Conservation (phyloP, 2,797 vertebrate species). For the Hyperoplus immaculatus region DNA sequence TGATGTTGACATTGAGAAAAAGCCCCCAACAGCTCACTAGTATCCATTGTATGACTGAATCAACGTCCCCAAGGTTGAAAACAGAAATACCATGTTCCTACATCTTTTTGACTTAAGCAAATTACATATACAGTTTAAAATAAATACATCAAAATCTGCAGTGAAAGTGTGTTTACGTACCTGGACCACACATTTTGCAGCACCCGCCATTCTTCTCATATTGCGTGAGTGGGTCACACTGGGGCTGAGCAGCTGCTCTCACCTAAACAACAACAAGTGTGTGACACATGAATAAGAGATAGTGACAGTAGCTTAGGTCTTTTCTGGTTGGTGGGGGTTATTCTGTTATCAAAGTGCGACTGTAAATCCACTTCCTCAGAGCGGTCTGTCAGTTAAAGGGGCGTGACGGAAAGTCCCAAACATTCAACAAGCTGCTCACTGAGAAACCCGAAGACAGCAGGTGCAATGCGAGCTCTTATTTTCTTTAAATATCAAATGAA, state of each 20-base stretch:
- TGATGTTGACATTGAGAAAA: too few relatives aligned
- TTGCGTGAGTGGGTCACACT: slow-evolving; percentile 68
- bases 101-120: neutral
- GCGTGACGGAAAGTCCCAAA: slow-evolving; percentile 77
- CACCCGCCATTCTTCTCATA: slow-evolving; percentile 34
- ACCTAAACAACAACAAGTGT: slow-evolving; percentile 46
- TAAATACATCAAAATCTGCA: neutral
- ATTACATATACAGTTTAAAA: too few relatives aligned
- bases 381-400: neutral
- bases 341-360: neutral
- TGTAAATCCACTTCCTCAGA: slow-evolving; percentile 45
- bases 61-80: neutral
- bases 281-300: fast-evolving
- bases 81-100: neutral
- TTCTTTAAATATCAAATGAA: fast-evolving
- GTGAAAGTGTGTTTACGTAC: slow-evolving; percentile 42
- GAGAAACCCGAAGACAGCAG: neutral
- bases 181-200: slow-evolving; percentile 80
- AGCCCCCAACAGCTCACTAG: neutral
- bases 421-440: neutral
- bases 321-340: neutral
- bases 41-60: neutral
- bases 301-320: too few relatives aligned
- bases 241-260: neutral
- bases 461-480: neutral